phyloP scores from a whole-genome alignment of 2,797 vertebrate species.

The Nothura maculosa region DNA sequence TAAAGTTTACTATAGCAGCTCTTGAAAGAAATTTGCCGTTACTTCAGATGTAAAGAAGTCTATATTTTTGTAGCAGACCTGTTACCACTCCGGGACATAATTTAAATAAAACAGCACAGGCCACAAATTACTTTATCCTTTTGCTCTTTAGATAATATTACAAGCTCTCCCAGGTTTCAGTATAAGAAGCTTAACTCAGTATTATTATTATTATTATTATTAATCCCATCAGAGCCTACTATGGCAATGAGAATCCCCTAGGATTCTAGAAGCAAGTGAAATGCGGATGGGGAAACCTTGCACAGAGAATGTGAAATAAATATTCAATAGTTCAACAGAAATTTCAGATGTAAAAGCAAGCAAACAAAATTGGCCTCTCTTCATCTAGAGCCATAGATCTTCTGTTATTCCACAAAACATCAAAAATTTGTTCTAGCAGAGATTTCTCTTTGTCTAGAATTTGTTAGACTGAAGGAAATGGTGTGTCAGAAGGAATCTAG shows the following conservation, averaged over 20 bases:
- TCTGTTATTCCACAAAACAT: background rate
- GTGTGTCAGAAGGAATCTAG: background rate
- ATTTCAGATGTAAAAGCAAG: background rate
- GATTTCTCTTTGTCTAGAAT: background rate
- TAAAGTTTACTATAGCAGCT: background rate
- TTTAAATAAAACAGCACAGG: conserved; percentile 20
- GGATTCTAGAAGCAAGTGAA: conserved; percentile 10
- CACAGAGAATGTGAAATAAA: conserved; percentile 28
- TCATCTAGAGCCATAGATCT: background rate
- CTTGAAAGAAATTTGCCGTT: background rate
- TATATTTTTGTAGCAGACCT: background rate
- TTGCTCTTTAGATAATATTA: conserved; percentile 50
- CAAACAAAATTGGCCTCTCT: background rate
- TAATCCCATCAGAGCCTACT: conserved; percentile 62
- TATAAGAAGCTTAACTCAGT: conserved; percentile 65
- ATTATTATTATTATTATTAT: conserved; percentile 55
- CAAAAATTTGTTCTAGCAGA: background rate
- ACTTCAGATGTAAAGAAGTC: background rate
- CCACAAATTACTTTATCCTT: conserved; percentile 28
- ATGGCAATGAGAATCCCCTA: conserved; percentile 24
- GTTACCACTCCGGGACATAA: background rate
- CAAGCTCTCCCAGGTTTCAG: conserved; percentile 16
- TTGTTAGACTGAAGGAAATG: background rate
- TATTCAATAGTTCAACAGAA: background rate
- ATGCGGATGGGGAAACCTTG: background rate